phyloP scores from a whole-genome alignment of 2,888 invertebrate species.

The Liodrosophila aerea region DNA sequence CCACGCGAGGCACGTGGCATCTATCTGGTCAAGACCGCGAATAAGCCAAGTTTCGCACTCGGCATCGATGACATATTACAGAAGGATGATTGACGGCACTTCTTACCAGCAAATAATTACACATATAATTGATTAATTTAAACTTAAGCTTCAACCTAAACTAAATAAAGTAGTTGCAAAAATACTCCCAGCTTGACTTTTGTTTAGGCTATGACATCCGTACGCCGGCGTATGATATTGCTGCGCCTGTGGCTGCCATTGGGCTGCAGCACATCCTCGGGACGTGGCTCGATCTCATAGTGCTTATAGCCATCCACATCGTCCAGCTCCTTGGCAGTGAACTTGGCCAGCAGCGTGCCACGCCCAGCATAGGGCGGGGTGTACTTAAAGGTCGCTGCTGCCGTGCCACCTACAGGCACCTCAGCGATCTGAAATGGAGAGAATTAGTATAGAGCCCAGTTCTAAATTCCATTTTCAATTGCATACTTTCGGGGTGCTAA shows the following conservation, averaged over 20 bases:
- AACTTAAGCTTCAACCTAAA: constrained; percentile 38
- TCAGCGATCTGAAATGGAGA: constrained; percentile 74
- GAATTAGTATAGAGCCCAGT: not conserved
- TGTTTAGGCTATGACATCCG: constrained; percentile 77
- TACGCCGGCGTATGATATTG: constrained; percentile 78
- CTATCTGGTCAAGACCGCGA: constrained; percentile 85
- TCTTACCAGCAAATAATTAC: not conserved
- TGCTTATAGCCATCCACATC: constrained; percentile 95
- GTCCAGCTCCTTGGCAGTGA: constrained; percentile 92
- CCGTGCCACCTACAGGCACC: constrained; percentile 86
- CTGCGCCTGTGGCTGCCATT: constrained; percentile 70
- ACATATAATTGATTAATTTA: constrained; percentile 5
- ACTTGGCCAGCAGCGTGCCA: constrained; percentile 93
- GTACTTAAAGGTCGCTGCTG: constrained; percentile 89
- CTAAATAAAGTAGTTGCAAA: constrained; percentile 18
- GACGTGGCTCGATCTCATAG: constrained; percentile 86
- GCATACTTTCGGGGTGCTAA: no score
- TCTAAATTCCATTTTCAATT: no score
- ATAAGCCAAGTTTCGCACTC: constrained; percentile 84
- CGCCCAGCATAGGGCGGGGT: constrained; percentile 90
- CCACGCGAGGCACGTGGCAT: constrained; percentile 83
- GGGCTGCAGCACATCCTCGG: constrained; percentile 78
- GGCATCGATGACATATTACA: constrained; percentile 68
- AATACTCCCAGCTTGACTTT: not conserved
- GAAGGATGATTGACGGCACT: constrained; percentile 13